Conservation (phyloP, 2,888 invertebrate species). For the Tetrapedia diversipes region DNA sequence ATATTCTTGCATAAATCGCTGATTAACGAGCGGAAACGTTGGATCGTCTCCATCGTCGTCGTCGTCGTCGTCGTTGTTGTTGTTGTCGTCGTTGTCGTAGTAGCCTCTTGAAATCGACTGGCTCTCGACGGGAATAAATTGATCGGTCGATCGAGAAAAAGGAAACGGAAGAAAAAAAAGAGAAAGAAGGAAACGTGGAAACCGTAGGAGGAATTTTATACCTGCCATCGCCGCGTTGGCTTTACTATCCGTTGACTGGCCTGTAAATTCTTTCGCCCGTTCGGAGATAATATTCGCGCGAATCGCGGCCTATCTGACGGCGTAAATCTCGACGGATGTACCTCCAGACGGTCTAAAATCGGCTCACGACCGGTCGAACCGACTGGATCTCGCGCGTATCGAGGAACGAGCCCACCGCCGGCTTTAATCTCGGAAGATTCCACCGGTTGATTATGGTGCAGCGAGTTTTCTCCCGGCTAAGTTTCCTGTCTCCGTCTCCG, state of each 20-base stretch:
- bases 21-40: slow-evolving; percentile 41
- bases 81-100: too few relatives aligned
- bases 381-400: slow-evolving; percentile 7
- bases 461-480: slow-evolving; percentile 22
- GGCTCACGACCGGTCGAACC: background rate
- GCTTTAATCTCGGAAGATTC: slow-evolving; percentile 37
- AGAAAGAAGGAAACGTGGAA: background rate
- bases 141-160: background rate
- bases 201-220: background rate
- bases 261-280: background rate
- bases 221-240: background rate
- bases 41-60: background rate
- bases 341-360: slow-evolving; percentile 11
- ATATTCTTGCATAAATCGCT: slow-evolving; percentile 34
- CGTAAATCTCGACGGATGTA: background rate
- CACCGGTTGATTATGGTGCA: slow-evolving; percentile 21
- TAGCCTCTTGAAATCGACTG: slow-evolving; percentile 14
- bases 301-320: background rate
- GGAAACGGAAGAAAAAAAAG: background rate
- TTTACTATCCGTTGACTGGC: background rate
- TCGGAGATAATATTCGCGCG: background rate
- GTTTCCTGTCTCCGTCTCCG: slow-evolving; percentile 20
- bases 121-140: slow-evolving; percentile 16
- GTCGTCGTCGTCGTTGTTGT: too few relatives aligned
- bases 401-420: background rate